phyloP scores from a whole-genome alignment of 2,113 vertebrate genomes.

The Labeo catla region DNA sequence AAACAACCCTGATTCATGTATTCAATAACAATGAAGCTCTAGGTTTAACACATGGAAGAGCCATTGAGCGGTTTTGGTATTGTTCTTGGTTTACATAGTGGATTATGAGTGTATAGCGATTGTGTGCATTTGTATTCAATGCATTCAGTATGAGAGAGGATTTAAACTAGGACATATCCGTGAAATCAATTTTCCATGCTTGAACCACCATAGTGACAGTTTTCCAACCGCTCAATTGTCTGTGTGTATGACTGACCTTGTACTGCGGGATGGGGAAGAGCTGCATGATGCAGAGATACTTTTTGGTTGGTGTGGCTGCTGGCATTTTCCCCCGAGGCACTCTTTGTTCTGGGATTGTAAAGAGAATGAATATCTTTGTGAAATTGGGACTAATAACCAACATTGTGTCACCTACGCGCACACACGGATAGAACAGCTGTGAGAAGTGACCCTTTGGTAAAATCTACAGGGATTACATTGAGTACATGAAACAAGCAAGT shows the following conservation, averaged over 20 bases:
- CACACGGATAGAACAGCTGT: background rate
- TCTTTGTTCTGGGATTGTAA: conserved; percentile 56
- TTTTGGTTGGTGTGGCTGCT: conserved; percentile 37
- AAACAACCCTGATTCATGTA: background rate
- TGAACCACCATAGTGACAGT: background rate
- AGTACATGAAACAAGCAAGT: background rate
- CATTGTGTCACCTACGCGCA: background rate
- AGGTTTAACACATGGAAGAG: background rate
- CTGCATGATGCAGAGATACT: conserved; percentile 52
- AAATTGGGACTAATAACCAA: conserved; percentile 44
- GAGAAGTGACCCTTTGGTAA: conserved; percentile 5
- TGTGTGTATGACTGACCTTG: conserved; percentile 77
- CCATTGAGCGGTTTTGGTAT: background rate
- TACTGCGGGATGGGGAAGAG: conserved; percentile 77
- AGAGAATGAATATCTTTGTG: conserved; percentile 37
- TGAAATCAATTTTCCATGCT: conserved; percentile 11
- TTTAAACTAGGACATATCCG: conserved; percentile 19
- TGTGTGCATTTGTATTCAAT: conserved; percentile 11
- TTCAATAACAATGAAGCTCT: background rate
- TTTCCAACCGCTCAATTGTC: conserved; percentile 4
- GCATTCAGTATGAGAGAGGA: conserved; percentile 13
- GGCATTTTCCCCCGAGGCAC: conserved; percentile 43
- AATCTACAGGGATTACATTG: conserved; percentile 9
- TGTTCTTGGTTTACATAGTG: conserved; percentile 4
- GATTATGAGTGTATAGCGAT: conserved; percentile 7